Evolutionary conservation across 2,888 invertebrate genomes (phyloP).

Genomic region (Nymphalis c-album): DNA sequence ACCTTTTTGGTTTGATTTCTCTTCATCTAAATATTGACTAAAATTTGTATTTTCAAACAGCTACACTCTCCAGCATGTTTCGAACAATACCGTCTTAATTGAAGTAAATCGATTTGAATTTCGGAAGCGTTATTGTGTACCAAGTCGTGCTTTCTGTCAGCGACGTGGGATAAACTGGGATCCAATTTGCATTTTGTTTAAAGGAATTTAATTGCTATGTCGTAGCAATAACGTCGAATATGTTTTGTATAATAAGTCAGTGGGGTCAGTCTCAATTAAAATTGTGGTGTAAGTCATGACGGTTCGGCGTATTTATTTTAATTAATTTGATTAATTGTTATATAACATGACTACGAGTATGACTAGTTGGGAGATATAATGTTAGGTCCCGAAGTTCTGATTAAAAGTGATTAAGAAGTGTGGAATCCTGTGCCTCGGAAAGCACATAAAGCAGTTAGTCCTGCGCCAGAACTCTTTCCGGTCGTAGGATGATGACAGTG

Average conservation of each 20-base stretch:
- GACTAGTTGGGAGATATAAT: too few species aligned
- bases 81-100: slow-evolving; percentile 51
- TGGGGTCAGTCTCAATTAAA: slow-evolving; percentile 47
- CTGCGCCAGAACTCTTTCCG: too few species aligned
- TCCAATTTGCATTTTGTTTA: slow-evolving; percentile 49
- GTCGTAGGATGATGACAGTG: too few species aligned
- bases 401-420: too few species aligned
- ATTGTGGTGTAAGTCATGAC: slow-evolving; percentile 36
- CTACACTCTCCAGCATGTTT: background rate
- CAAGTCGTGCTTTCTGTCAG: slow-evolving; percentile 57
- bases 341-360: too few species aligned
- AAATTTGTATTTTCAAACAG: background rate
- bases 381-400: too few species aligned
- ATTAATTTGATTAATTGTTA: background rate
- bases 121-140: slow-evolving; percentile 47
- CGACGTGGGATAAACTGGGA: slow-evolving; percentile 57
- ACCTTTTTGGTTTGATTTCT: too few species aligned
- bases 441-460: too few species aligned
- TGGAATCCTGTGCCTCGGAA: too few species aligned
- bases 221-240: slow-evolving; percentile 39
- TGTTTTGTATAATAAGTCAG: slow-evolving; percentile 37
- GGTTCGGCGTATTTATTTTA: background rate
- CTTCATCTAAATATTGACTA: too few species aligned
- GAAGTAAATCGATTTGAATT: slow-evolving; percentile 54
- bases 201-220: slow-evolving; percentile 48